These are phyloP conservation scores for Enteromius unitaeniatus DNA, from an alignment of 2,797 vertebrate genomes.

Conservation along the genomic window DNA sequence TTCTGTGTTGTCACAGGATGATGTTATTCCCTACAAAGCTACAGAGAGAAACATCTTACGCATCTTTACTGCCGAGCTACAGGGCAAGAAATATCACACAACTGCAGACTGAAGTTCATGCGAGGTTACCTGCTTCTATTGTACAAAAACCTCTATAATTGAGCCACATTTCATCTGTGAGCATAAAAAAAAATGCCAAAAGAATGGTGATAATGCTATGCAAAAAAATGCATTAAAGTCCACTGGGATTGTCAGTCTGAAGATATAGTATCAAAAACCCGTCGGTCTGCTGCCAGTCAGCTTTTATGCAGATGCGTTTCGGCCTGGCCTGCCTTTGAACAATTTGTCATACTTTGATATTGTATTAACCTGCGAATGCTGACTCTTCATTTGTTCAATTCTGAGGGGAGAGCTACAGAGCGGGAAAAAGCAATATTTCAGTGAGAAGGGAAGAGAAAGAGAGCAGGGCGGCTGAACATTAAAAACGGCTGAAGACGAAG, in stretches of 20 bases:
- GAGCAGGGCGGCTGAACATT: conserved; percentile 15
- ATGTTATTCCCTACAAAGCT: conserved; percentile 37
- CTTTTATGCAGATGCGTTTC: conserved; percentile 56
- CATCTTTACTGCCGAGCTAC: not conserved
- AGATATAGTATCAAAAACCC: conserved; percentile 47
- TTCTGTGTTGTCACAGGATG: conserved; percentile 43
- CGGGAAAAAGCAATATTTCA: conserved; percentile 44
- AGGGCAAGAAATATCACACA: conserved; percentile 13
- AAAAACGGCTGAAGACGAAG: conserved; percentile 54
- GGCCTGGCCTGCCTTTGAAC: conserved; percentile 46
- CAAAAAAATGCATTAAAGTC: conserved; percentile 41
- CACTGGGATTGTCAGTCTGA: conserved; percentile 40
- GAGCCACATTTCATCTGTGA: conserved; percentile 24
- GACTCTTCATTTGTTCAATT: conserved; percentile 46
- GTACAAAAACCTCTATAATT: conserved; percentile 21
- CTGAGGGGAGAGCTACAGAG: conserved; percentile 19
- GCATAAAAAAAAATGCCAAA: not conserved
- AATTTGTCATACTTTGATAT: conserved; percentile 57
- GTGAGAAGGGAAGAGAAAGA: conserved; percentile 26
- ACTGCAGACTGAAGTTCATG: conserved; percentile 3
- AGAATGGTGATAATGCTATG: conserved; percentile 18
- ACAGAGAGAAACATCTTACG: not conserved
- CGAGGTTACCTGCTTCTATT: not conserved
- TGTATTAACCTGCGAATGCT: conserved; percentile 50
- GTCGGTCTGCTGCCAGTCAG: conserved; percentile 43